A percentile compares a stretch with the other conserved stretches of the same genome.
Conservation (phyloP, 2,888 invertebrate species). For the Drosophila formosana region DNA sequence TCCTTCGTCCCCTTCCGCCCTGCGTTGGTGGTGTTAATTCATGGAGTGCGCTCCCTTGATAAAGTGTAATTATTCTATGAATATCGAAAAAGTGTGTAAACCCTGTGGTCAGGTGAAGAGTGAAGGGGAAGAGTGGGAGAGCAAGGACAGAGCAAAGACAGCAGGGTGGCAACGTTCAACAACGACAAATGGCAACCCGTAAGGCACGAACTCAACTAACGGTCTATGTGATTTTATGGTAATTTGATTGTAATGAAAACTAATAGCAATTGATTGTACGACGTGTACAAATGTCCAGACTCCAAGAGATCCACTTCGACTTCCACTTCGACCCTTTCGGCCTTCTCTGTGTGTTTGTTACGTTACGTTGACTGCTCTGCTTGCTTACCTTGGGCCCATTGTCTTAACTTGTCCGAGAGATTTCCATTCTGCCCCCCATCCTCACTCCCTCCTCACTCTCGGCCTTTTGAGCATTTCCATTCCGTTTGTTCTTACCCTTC, state of each 20-base stretch:
- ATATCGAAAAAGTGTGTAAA: constrained; percentile 75
- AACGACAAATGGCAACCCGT: constrained; percentile 58
- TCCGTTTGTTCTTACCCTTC: constrained; percentile 4
- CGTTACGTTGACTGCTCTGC: too few relatives aligned
- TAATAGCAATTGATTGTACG: constrained; percentile 81
- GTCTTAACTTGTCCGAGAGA: constrained; percentile 22
- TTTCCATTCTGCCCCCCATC: background rate
- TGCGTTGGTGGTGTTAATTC: constrained; percentile 64
- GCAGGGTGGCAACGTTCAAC: constrained; percentile 13
- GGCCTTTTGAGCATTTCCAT: background rate
- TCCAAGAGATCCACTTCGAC: too few relatives aligned
- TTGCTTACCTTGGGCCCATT: constrained; percentile 9
- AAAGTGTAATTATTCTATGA: constrained; percentile 81
- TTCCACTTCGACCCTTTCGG: constrained; percentile 27
- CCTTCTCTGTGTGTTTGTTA: background rate
- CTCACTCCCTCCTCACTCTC: background rate
- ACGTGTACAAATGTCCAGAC: constrained; percentile 65
- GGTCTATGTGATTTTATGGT: constrained; percentile 77
- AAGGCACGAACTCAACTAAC: constrained; percentile 58
- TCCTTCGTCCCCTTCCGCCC: background rate
- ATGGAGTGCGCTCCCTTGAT: constrained; percentile 69
- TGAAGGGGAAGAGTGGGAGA: background rate
- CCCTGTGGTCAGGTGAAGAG: constrained; percentile 37
- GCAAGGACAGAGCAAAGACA: too few relatives aligned
- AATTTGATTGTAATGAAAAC: constrained; percentile 79